Conservation (phyloP, 2,888 invertebrate genomes). For the Strigamia crassipes region DNA sequence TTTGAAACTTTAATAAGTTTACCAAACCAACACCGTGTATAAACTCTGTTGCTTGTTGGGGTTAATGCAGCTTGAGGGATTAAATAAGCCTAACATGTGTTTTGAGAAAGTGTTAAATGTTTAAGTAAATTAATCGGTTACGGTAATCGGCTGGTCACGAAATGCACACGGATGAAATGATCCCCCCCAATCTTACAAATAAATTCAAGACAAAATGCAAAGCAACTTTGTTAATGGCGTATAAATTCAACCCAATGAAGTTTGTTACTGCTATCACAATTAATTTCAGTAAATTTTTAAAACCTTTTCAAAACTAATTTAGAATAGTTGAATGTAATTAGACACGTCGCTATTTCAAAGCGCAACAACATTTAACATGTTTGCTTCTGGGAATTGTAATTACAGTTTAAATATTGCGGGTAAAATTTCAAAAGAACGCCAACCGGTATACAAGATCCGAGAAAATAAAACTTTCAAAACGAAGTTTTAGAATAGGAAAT, state of each 20-base stretch:
- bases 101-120: no score
- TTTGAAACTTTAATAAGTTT: slow-evolving; percentile 4
- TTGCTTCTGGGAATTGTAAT: background rate
- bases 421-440: background rate
- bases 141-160: no score
- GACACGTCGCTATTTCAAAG: slow-evolving; percentile 16
- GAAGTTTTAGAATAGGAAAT: background rate
- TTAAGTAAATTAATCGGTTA: no score
- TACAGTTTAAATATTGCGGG: background rate
- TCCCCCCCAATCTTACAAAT: background rate
- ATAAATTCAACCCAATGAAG: background rate
- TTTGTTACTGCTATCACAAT: background rate
- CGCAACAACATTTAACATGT: slow-evolving; percentile 8
- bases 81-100: no score
- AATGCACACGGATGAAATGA: no score
- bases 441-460: background rate
- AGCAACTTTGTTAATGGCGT: background rate
- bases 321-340: background rate
- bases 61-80: no score
- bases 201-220: background rate
- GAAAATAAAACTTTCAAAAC: background rate
- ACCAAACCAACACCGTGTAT: background rate
- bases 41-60: no score
- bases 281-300: background rate
- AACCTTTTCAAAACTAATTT: background rate